A percentile compares a stretch with the other conserved stretches of the same genome.
Conservation (phyloP, 1,140 invertebrate genomes). For the Eriocheir sinensis region DNA sequence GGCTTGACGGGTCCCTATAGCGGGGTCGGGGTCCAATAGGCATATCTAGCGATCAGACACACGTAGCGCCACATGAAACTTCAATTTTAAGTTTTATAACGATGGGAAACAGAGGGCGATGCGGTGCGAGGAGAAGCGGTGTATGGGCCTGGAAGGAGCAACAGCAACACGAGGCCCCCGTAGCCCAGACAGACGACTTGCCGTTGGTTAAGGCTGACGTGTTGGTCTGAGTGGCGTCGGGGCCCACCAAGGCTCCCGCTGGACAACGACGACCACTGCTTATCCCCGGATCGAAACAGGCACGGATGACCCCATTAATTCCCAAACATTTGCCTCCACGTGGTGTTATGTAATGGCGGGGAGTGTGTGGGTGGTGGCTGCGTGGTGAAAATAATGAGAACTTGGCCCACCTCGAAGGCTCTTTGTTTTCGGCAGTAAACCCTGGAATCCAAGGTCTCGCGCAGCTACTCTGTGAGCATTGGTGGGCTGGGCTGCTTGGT, state of each 20-base stretch:
- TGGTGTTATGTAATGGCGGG: conserved; percentile 32
- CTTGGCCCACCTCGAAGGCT: not conserved
- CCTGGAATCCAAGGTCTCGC: not conserved
- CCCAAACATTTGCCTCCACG: not conserved
- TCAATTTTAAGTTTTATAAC: conserved; percentile 74
- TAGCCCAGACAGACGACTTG: too few relatives aligned
- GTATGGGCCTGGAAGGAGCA: not conserved
- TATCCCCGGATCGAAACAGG: not conserved
- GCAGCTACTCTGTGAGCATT: not conserved
- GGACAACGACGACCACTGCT: not conserved
- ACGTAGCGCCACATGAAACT: conserved; percentile 67
- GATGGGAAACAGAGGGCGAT: conserved; percentile 67
- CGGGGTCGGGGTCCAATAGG: conserved; percentile 61
- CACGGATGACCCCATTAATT: not conserved
- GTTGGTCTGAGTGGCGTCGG: not conserved
- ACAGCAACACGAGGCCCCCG: not conserved
- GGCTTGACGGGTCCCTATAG: not conserved
- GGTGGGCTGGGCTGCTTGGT: not conserved
- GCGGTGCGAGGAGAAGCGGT: not conserved
- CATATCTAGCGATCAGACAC: conserved; percentile 70
- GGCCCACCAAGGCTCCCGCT: not conserved
- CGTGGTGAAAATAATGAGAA: not conserved
- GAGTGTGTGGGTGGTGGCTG: not conserved
- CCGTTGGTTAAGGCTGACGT: conserved; percentile 20
- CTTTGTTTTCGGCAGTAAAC: conserved; percentile 29